Evolutionary conservation across 2,113 vertebrate genomes (phyloP).

Genomic region (Trichechus manatus): DNA sequence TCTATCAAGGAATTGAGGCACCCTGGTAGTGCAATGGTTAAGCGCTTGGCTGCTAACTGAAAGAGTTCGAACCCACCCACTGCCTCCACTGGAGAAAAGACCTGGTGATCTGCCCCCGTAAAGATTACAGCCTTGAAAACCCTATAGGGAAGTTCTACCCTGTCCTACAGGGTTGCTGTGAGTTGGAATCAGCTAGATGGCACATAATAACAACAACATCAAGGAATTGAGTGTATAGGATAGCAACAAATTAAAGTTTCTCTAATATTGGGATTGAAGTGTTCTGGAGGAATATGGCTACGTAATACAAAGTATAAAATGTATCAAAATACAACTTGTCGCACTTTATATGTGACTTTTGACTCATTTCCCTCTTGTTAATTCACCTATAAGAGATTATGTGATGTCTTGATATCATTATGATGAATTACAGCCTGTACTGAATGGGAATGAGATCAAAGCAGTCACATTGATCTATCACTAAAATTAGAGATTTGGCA

Average conservation of each 20-base stretch:
- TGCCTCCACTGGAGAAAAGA: too few species aligned
- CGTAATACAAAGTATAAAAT: conserved; percentile 18
- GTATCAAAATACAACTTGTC: background rate
- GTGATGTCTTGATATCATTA: conserved; percentile 29
- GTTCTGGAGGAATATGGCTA: background rate
- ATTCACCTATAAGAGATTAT: background rate
- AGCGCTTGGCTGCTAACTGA: background rate
- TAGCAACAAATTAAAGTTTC: background rate
- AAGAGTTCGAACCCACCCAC: background rate
- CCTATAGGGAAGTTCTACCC: too few species aligned
- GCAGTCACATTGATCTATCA: conserved; percentile 8
- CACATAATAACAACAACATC: background rate
- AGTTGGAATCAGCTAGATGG: too few species aligned
- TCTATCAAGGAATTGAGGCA: conserved; percentile 27
- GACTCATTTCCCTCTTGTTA: conserved; percentile 36
- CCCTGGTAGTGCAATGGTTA: background rate
- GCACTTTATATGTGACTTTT: background rate
- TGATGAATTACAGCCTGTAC: background rate
- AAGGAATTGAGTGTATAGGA: conserved; percentile 37
- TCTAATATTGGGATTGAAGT: conserved; percentile 6
- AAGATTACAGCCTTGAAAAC: background rate
- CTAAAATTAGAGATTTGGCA: conserved; percentile 56
- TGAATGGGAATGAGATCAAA: conserved; percentile 51
- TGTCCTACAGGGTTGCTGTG: too few species aligned
- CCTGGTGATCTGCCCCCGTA: background rate